phyloP scores from a whole-genome alignment of 2,888 invertebrate species.

The Mesoligia furuncula region DNA sequence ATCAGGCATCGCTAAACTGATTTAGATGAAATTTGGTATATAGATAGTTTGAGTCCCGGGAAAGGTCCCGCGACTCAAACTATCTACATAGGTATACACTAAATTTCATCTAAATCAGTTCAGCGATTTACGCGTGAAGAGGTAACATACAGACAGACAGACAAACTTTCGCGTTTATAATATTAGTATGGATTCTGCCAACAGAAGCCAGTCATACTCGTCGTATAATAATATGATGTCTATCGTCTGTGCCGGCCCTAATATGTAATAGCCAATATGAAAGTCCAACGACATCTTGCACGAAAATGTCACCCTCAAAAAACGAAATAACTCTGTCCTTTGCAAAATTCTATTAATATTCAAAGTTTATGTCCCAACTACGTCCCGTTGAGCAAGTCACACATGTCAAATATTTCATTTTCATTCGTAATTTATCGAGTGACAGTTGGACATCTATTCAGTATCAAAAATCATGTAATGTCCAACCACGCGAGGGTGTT shows the following conservation, averaged over 20 bases:
- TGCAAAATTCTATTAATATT: constrained; percentile 40
- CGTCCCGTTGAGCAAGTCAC: constrained; percentile 46
- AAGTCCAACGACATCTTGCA: constrained; percentile 23
- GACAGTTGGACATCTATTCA: constrained; percentile 57
- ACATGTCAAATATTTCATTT: constrained; percentile 53
- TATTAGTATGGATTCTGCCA: not conserved
- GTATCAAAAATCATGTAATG: constrained; percentile 63
- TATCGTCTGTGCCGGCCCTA: not conserved
- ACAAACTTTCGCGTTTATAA: too few species aligned
- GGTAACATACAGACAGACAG: too few species aligned
- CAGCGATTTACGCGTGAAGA: too few species aligned
- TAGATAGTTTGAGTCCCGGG: too few species aligned
- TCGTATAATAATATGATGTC: not conserved
- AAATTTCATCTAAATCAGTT: too few species aligned
- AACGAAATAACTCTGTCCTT: constrained; percentile 24
- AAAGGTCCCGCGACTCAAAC: too few species aligned
- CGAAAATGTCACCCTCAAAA: constrained; percentile 26
- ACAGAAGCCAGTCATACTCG: not conserved
- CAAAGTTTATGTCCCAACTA: constrained; percentile 27
- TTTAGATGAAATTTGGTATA: too few species aligned
- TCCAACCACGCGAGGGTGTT: constrained; percentile 57
- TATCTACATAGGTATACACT: too few species aligned
- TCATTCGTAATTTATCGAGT: constrained; percentile 35
- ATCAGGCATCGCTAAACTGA: too few species aligned
- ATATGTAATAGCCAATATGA: constrained; percentile 11